phyloP scores from a whole-genome alignment of 2,888 invertebrate species.

The Caradrina clavipalpis region DNA sequence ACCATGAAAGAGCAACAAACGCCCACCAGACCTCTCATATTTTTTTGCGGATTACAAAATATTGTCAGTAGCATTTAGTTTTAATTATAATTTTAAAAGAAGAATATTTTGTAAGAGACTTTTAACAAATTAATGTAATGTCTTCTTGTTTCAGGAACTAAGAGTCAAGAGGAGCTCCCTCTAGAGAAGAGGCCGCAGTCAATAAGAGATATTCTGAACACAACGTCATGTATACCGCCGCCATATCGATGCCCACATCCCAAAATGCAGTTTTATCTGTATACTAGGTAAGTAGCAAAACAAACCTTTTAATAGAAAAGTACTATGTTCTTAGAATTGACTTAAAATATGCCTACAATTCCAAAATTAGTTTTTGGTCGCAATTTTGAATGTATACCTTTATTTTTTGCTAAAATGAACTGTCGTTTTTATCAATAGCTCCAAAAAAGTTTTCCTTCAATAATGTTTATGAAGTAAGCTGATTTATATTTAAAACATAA shows the following conservation, averaged over 20 bases:
- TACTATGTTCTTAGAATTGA: no score
- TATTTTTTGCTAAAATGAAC: no score
- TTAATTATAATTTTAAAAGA: no score
- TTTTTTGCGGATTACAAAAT: no score
- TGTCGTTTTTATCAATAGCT: no score
- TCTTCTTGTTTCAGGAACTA: constrained; percentile 76
- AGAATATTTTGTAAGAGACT: no score
- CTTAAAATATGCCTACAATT: no score
- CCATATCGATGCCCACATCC: constrained; percentile 96
- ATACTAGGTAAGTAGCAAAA: constrained; percentile 92
- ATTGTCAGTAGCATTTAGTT: no score
- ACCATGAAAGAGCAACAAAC: no score
- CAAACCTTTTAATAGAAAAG: background rate
- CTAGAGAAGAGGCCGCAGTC: constrained; percentile 89
- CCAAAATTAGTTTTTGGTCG: no score
- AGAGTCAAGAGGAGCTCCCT: constrained; percentile 78
- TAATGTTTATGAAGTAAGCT: background rate
- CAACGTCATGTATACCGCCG: constrained; percentile 95
- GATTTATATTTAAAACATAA: background rate
- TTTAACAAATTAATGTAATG: background rate
- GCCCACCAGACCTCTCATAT: no score
- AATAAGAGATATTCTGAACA: constrained; percentile 93
- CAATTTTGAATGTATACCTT: no score
- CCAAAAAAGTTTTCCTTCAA: background rate
- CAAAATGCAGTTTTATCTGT: constrained; percentile 95